Conservation (phyloP, 2,888 invertebrate species). For the Latrodectus elegans region DNA sequence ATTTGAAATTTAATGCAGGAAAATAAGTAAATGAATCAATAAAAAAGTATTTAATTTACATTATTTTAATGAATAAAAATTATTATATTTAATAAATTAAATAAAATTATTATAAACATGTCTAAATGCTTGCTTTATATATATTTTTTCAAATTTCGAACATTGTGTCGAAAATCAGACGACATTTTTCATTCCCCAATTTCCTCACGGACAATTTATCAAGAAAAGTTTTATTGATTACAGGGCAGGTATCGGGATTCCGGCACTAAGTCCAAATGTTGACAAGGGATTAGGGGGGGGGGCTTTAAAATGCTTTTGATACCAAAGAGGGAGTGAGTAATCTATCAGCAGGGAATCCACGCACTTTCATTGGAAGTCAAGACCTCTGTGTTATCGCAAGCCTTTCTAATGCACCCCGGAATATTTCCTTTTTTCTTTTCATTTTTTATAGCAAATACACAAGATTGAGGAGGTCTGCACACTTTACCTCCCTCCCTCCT, state of each 20-base stretch:
- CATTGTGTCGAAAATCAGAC: neutral
- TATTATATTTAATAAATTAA: neutral
- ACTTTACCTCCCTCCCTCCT: neutral
- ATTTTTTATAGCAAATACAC: constrained; percentile 11
- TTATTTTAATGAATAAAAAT: neutral
- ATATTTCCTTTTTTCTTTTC: constrained; percentile 11
- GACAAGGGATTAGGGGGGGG: constrained; percentile 60
- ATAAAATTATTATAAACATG: no score
- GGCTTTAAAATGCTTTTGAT: constrained; percentile 34
- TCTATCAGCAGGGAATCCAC: constrained; percentile 67
- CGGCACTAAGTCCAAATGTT: constrained; percentile 57
- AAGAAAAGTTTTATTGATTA: constrained; percentile 44
- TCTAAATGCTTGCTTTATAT: neutral
- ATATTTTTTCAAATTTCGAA: neutral
- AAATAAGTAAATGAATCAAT: no score
- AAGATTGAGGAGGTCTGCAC: constrained; percentile 14
- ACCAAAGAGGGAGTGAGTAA: constrained; percentile 54
- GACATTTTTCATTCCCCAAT: neutral
- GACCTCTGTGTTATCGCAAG: constrained; percentile 62
- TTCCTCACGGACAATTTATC: constrained; percentile 45
- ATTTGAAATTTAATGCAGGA: no score
- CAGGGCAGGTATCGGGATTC: constrained; percentile 18
- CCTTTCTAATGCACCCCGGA: constrained; percentile 6
- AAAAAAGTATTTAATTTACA: neutral
- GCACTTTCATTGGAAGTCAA: constrained; percentile 68